Conservation (phyloP, 2,888 invertebrate genomes). For the Scaptomyza parva region DNA sequence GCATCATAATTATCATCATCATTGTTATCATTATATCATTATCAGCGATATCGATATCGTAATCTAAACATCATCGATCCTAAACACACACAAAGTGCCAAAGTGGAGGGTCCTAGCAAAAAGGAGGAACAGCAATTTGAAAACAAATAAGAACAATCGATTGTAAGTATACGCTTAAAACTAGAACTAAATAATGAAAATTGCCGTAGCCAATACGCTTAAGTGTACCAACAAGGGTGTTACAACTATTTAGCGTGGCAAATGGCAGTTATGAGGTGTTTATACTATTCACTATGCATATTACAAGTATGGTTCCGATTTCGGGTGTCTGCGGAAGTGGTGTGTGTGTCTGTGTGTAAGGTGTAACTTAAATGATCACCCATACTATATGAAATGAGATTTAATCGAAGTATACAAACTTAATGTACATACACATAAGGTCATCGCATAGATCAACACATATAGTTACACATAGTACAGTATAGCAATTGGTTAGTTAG, state of each 20-base stretch:
- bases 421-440: slow-evolving; percentile 22
- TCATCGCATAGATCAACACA: slow-evolving; percentile 28
- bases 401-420: slow-evolving; percentile 42
- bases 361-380: slow-evolving; percentile 35
- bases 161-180: slow-evolving; percentile 71
- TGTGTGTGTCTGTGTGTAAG: slow-evolving; percentile 3
- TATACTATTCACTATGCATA: slow-evolving; percentile 50
- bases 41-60: slow-evolving; percentile 37
- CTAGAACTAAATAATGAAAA: slow-evolving; percentile 71
- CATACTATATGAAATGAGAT: slow-evolving; percentile 36
- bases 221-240: slow-evolving; percentile 31
- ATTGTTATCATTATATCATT: slow-evolving; percentile 27
- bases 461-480: slow-evolving; percentile 19
- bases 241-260: slow-evolving; percentile 57
- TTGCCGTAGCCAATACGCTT: slow-evolving; percentile 57
- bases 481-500: slow-evolving; percentile 17
- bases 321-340: neutral
- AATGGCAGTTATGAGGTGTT: slow-evolving; percentile 65
- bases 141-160: slow-evolving; percentile 64
- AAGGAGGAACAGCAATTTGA: slow-evolving; percentile 74
- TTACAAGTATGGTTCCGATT: slow-evolving; percentile 9
- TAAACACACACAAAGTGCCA: slow-evolving; percentile 61
- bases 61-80: slow-evolving; percentile 25
- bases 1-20: slow-evolving; percentile 52
- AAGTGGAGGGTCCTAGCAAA: slow-evolving; percentile 60